These are phyloP conservation scores for Zaprionus camerounensis DNA, from an alignment of 1,140 invertebrate genomes.

Conservation along the genomic window DNA sequence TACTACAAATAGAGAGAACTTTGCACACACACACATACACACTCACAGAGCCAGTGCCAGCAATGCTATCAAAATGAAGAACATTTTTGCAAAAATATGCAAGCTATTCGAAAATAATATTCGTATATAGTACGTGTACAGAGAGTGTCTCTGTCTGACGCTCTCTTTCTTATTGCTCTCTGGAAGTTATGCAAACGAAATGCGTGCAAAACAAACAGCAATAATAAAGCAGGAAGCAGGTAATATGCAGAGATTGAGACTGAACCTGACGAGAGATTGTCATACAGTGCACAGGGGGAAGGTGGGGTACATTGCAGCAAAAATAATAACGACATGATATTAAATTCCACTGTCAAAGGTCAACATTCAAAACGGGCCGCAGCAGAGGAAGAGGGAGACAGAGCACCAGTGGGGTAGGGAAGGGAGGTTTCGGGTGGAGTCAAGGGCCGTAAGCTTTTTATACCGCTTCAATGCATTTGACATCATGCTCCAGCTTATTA, in stretches of 20 bases:
- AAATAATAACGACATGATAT: slow-evolving; percentile 36
- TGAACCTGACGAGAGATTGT: background rate
- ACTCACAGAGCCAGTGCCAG: background rate
- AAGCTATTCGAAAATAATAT: background rate
- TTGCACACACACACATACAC: background rate
- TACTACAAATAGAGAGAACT: background rate
- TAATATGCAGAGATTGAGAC: slow-evolving; percentile 30
- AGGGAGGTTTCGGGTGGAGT: background rate
- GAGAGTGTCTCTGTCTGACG: background rate
- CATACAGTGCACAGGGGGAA: background rate
- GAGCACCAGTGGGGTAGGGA: background rate
- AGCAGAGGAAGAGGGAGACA: background rate
- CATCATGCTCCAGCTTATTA: background rate
- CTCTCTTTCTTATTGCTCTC: background rate
- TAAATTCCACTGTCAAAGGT: slow-evolving; percentile 51
- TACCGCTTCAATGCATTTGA: background rate
- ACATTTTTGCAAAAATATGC: slow-evolving; percentile 2
- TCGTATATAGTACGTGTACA: background rate
- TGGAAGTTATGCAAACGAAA: slow-evolving; percentile 1
- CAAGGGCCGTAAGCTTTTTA: background rate
- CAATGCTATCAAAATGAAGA: background rate
- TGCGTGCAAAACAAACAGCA: background rate
- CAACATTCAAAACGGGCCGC: slow-evolving; percentile 20
- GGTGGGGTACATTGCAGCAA: slow-evolving; percentile 3
- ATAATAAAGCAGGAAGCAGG: slow-evolving; percentile 7